Base-by-base conservation (phyloP, 2,113 vertebrate genomes). In the Sturnira hondurensis region DNA sequence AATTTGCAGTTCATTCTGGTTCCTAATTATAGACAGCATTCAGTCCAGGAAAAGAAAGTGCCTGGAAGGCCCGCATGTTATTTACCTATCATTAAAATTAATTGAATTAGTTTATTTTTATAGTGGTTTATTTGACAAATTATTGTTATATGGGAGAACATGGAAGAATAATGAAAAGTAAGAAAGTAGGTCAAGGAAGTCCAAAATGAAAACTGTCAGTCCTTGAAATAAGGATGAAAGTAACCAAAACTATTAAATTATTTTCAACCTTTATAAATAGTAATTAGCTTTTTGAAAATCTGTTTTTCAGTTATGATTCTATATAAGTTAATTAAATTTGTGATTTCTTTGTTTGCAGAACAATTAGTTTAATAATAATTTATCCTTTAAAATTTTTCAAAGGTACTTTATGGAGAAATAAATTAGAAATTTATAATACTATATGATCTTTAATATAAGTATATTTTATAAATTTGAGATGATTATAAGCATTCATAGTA, bases 271-370 rank as follows among this genome's bases (percentile, higher is more conserved):
- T 36, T 92, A 87, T 19, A 83, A 77, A 71, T 41, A 94, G 22
- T 47, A 93, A 43, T 93, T 81, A 81, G 26, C 13, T 88, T 93
- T 93, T 80, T 94, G 24, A 84, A 95, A 85, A 84, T 38, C 4
- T 45, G 1, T 41, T 74, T 95, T 84, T 88, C 10, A 61, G 22
- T 41, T 82, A 82, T 54, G 14, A 67, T 16, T 67, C 76, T 54
- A 67, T 14, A 80, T 93, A 33, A 96, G 63, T 77, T 93, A 84
- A 83, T 71, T 91, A 33, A 88, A 85, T 43, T 77, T 86, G 15
- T 74, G 19, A 77, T 84, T 80, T 22, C 20, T 56, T 56, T 56
- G 54, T n/a, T 93, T 95, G 15, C 2, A 71, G 14, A 74, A 96
- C 87, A 87, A 47, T 73, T 17, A 83, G 31, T 80, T 89, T 90